phyloP scores from a whole-genome alignment of 2,113 vertebrate species.

The Bombycilla garrulus region DNA sequence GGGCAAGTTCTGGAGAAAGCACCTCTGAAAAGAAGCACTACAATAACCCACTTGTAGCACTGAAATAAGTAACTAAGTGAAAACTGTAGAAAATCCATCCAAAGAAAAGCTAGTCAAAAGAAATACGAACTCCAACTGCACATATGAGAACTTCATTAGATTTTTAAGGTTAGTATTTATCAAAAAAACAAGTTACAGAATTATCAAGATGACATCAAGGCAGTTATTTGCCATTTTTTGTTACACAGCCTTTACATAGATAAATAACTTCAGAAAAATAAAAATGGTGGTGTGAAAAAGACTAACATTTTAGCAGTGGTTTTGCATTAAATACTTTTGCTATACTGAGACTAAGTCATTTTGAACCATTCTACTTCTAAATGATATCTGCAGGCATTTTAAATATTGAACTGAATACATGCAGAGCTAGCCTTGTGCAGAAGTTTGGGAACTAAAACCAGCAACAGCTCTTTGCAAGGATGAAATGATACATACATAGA shows the following conservation, averaged over 20 bases:
- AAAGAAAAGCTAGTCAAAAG: not conserved
- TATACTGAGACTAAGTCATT: not conserved
- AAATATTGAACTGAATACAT: not conserved
- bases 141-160: not conserved
- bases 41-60: not conserved
- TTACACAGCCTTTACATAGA: not conserved
- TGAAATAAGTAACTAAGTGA: not conserved
- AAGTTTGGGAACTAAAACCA: not conserved
- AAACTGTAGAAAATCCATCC: not conserved
- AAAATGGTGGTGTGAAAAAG: not conserved
- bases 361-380: not conserved
- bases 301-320: not conserved
- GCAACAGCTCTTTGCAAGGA: not conserved
- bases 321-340: not conserved
- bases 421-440: not conserved
- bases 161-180: not conserved
- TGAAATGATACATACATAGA: accelerated
- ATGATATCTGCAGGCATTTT: not conserved
- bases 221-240: not conserved
- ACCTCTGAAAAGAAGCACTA: constrained; percentile 35
- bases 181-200: not conserved
- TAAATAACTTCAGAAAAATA: not conserved
- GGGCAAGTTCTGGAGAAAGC: not conserved
- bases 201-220: not conserved
- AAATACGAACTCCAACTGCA: not conserved